Base-by-base conservation (phyloP, 2,113 vertebrate genomes). In the Notothenia rossii region DNA sequence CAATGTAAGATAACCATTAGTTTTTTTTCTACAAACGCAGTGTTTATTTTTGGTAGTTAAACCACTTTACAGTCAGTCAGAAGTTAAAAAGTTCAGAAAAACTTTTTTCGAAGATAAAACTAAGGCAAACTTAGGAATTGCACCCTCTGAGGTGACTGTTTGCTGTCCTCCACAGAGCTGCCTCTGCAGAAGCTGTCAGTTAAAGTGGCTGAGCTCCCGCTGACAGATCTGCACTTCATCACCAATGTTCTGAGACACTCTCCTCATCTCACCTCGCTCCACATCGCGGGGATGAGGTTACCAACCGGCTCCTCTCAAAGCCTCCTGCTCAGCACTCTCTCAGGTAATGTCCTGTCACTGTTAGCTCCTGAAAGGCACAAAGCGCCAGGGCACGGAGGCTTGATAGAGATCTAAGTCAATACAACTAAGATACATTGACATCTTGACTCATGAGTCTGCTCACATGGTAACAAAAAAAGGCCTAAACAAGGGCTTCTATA, bases 111-210 rank as follows among this genome's bases (percentile, higher is more conserved):
- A 25, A 29, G 36, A 40, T 36, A 25, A 20, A 51, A 7, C n/a
- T 40, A 18, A 2, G 10, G 17, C 14, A 25, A 17, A 14, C 1
- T 5, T 1, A 2, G 22, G 33, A 53, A 2, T 15, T 6, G 36
- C 17, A 36, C 14, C 10, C 12, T 7, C 4, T 53, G 11, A 36
- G 6, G n/a, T 54, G 15, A 56, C 13, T 40, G 63, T 63, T 43
- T 46, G 8, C 5, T 36, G 0, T 36, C 20, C 8, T 18, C 25
- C 14, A 46, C 78, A 70, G 77, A 80, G 10, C 40, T 80, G 17
- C 33, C 43, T 0, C 75, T 92, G 75, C 50, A 92, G 75, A 86
- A 76, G 48, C 75, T 92, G 51, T 81, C 66, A 0, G 25, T 92
- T 5, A 79, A 71, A 59, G 14, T 89, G 9, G 50, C 49, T 1